Evolutionary conservation across 2,113 vertebrate species (phyloP).

Genomic region (Phalacrocorax aristotelis): DNA sequence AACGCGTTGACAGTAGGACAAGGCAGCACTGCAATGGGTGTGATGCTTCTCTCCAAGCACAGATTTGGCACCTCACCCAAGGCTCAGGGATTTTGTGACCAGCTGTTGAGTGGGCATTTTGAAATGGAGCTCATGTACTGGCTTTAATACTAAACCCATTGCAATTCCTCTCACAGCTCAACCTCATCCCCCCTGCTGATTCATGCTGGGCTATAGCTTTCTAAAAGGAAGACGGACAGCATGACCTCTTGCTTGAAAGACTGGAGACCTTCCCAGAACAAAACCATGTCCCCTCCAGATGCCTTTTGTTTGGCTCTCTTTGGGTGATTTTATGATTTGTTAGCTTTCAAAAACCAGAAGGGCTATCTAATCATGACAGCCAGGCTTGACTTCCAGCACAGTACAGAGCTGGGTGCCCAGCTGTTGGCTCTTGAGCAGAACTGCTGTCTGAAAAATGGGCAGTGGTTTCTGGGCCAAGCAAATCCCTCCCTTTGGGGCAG

Average conservation of each 20-base stretch:
- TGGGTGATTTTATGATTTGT: neutral
- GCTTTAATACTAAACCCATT: constrained; percentile 73
- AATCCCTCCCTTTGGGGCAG: neutral
- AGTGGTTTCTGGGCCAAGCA: neutral
- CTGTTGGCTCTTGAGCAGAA: neutral
- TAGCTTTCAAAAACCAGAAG: neutral
- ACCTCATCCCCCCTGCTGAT: constrained; percentile 14
- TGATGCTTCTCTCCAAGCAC: neutral
- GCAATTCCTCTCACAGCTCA: constrained; percentile 67
- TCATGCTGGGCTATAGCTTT: constrained; percentile 49
- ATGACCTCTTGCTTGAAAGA: neutral
- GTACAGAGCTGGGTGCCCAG: neutral
- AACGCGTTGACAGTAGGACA: neutral
- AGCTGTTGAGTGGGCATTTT: constrained; percentile 60
- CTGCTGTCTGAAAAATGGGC: neutral
- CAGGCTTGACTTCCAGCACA: neutral
- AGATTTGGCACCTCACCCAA: neutral
- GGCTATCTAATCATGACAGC: neutral
- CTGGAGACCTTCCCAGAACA: neutral
- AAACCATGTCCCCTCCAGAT: neutral
- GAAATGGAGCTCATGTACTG: constrained; percentile 59
- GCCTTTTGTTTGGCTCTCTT: neutral
- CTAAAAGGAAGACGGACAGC: neutral
- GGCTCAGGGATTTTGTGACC: neutral
- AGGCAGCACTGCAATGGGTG: neutral